phyloP scores from a whole-genome alignment of 2,113 vertebrate species.

The Dromiciops gliroides region DNA sequence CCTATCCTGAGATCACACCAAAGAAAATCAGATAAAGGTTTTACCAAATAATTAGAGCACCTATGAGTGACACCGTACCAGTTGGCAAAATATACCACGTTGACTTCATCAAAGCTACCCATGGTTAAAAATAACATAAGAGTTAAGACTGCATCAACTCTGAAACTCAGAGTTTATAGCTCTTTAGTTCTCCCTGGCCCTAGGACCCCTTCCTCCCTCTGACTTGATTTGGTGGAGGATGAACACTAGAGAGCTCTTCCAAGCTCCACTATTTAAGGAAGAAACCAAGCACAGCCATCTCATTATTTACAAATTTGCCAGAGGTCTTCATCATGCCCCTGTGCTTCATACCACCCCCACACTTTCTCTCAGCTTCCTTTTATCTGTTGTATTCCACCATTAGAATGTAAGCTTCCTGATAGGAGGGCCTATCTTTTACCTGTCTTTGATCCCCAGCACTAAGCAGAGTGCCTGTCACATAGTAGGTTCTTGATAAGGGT shows the following conservation, averaged over 20 bases:
- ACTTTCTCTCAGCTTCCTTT: neutral
- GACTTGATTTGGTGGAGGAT: neutral
- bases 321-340: neutral
- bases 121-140: neutral
- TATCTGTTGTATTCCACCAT: neutral
- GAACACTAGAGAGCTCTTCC: neutral
- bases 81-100: neutral
- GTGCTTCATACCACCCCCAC: neutral
- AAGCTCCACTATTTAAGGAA: neutral
- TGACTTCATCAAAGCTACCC: neutral
- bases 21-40: neutral
- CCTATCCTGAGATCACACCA: neutral
- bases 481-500: conserved; percentile 22
- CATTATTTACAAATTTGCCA: neutral
- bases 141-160: neutral
- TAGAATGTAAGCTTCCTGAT: neutral
- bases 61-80: neutral
- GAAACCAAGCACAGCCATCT: neutral
- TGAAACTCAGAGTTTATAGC: neutral
- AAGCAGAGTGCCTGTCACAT: neutral
- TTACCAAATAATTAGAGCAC: neutral
- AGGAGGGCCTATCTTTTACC: neutral
- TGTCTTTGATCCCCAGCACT: neutral
- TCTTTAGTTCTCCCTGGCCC: neutral
- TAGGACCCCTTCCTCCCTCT: neutral